These are phyloP conservation scores for Muscicapa striata DNA, from an alignment of 2,797 vertebrate species.

Conservation along the genomic window DNA sequence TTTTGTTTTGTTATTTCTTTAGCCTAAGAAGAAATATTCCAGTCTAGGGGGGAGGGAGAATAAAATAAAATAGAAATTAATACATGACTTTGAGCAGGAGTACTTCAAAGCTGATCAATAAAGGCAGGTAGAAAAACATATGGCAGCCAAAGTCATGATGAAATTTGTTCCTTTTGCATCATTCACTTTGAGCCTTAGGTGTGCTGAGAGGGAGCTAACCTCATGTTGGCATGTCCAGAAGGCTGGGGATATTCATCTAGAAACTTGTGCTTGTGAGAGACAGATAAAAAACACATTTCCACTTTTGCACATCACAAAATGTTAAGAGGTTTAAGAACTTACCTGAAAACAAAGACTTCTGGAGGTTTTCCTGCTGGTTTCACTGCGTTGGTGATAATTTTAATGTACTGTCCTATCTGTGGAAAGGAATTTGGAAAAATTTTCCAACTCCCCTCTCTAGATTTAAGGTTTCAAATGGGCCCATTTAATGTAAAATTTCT, in stretches of 20 bases:
- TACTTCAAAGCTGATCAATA: not conserved
- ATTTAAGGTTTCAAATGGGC: not conserved
- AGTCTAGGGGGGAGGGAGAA: not conserved
- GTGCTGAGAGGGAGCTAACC: not conserved
- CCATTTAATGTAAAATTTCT: not conserved
- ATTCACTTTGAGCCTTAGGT: not conserved
- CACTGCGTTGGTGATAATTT: not conserved
- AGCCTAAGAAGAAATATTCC: slow-evolving; percentile 8
- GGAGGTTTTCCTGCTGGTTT: not conserved
- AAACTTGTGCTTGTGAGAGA: not conserved
- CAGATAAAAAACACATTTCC: not conserved
- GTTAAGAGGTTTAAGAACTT: not conserved
- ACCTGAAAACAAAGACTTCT: not conserved
- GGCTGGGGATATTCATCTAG: not conserved
- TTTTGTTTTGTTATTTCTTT: not conserved
- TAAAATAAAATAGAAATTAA: not conserved
- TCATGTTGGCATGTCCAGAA: not conserved
- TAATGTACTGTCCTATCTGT: not conserved
- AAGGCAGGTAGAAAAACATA: not conserved
- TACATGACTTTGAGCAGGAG: not conserved
- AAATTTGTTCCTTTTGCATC: not conserved
- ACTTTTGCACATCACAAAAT: not conserved
- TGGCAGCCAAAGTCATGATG: not conserved
- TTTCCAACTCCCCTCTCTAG: not conserved
- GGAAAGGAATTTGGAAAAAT: not conserved